Base-by-base conservation (phyloP, 2,113 vertebrate species). In the Ictalurus furcatus region DNA sequence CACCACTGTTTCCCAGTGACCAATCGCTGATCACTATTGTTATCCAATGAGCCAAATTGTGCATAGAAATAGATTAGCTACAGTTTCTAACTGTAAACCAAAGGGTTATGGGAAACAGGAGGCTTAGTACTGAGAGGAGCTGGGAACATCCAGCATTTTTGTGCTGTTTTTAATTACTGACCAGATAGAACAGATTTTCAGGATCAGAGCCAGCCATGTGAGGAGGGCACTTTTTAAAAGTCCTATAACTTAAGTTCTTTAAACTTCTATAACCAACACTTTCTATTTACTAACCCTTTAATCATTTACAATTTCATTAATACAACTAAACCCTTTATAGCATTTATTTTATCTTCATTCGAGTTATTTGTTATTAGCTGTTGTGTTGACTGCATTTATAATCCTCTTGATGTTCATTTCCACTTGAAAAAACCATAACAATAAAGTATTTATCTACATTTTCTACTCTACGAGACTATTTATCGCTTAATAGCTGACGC, bases 71-170 rank as follows among this genome's bases (percentile, higher is more conserved):
- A 80, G 78, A 80, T 80, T 82, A 37, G 79, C 79, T 82, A 19
- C 11, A 34, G n/a, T 59, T 58, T 82, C 54, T 58, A 12, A 82
- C n/a, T 81, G 52, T 30, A 56, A 52, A 56, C 6, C 52, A 23
- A 4, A n/a, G 87, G 69, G 74, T 93, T 94, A 95, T 93, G 65
- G 58, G 91, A 95, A 92, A 92, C 94, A 95, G 92, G 93, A 94
- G 95, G 48, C 8, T 87, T 86, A 90, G 89, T 88, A 91, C 90
- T 91, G 85, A 85, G 82, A 84, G 88, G 37, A 78, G 83, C 52
- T 80, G 58, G 84, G n/a, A 67, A 84, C 54, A 76, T 83, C 44
- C 83, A 85, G 40, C 78, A 76, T 85, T 25, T 80, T 0, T 81
- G 87, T 90, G 16, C 92, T 95, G 94, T 54, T 92, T 94, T 86